phyloP scores from a whole-genome alignment of 2,113 vertebrate species.

The Corynorhinus townsendii region DNA sequence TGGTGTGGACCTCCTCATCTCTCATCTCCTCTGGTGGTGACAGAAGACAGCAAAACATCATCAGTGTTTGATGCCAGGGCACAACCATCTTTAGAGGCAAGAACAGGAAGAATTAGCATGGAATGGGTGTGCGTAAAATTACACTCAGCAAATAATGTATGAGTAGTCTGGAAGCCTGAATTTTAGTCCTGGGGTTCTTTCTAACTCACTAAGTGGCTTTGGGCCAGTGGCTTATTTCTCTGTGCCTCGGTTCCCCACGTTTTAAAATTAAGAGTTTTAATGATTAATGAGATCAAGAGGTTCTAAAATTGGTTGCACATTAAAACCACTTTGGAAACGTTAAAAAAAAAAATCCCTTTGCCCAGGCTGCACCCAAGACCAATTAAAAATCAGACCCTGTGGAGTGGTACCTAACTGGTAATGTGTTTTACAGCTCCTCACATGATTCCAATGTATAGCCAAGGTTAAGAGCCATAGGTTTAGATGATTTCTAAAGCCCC shows the following conservation, averaged over 20 bases:
- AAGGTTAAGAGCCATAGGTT: neutral
- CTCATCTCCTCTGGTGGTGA: constrained; percentile 80
- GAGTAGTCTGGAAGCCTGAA: neutral
- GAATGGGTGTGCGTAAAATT: neutral
- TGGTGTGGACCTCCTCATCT: constrained; percentile 81
- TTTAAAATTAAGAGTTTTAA: constrained; percentile 19
- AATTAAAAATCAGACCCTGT: neutral
- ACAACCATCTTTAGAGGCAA: neutral
- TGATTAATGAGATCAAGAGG: neutral
- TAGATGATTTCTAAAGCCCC: neutral
- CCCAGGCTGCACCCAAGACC: neutral
- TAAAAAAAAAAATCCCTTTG: neutral
- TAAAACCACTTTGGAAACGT: neutral
- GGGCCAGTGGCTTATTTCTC: neutral
- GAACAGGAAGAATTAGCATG: neutral
- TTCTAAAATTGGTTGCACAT: neutral
- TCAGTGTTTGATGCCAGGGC: neutral
- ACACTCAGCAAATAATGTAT: neutral
- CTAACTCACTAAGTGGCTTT: neutral
- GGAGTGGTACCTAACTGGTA: neutral
- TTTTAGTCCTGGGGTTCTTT: neutral
- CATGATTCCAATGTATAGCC: neutral
- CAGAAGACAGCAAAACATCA: constrained; percentile 1
- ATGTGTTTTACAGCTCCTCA: neutral
- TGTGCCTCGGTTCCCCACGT: neutral